Evolutionary conservation across 2,113 vertebrate species (phyloP), one percentile per base, ranked within the genome.

Genomic region (Uria lomvia): DNA sequence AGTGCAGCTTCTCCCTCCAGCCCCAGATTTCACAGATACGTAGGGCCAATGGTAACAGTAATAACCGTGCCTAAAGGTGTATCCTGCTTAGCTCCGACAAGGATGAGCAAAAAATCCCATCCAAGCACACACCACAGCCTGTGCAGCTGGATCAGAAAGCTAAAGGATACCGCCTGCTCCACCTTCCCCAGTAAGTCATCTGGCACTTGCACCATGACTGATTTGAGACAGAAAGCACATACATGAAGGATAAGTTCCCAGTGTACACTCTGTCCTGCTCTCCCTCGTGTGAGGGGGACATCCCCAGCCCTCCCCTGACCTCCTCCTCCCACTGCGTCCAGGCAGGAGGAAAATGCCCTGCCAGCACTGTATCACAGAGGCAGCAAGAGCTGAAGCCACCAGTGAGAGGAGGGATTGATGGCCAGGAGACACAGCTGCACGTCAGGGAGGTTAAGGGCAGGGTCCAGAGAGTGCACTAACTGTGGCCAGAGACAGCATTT

Each of bases 281-380:
- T 21, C 7, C 30, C 56, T n/a, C 18, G 2, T 7, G n/a, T 10
- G 15, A 11, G 11, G 32, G 42, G 36, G 38, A 38, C 12, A 8
- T 6, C 3, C 34, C 4, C 8, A 18, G 0, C 32, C 13, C 15
- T 45, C 17, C 38, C 32, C 1, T 66, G 42, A 9, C 17, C 22
- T 17, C 34, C 52, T 62, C 3, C 66, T 27, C 65, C 21, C 4
- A 0, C 72, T 36, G 49, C 3, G 0, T 15, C 4, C 19, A 40
- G 21, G 58, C 38, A 58, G 42, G 14, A 11, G 42, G 21, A 62
- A 36, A 38, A 45, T 2, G 0, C 9, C n/a, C 47, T 1, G 0
- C 8, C 2, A 3, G 22, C 5, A 1, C 47, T 1, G 0, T 2
- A 11, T 3, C 5, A 2, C 38, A 45, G 47, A 5, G 0, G 0